These are phyloP conservation scores for Lota lota DNA, from an alignment of 2,113 vertebrate genomes.

Conservation along the genomic window DNA sequence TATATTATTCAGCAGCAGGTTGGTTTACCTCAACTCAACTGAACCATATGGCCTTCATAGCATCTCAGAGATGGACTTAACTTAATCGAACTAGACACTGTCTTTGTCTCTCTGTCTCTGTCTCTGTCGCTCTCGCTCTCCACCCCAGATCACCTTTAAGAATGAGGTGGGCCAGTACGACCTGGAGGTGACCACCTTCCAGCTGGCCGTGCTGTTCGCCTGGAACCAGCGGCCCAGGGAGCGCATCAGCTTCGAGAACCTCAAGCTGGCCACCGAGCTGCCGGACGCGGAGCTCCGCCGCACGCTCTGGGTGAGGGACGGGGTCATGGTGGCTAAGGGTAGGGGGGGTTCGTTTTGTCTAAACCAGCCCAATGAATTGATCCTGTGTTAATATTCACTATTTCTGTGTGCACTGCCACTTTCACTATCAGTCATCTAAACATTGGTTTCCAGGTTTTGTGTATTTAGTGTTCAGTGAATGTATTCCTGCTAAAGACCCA, in stretches of 20 bases:
- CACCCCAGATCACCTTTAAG: slow-evolving; percentile 93
- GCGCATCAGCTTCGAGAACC: slow-evolving; percentile 98
- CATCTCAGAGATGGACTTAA: no score
- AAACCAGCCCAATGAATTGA: neutral
- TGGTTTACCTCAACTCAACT: no score
- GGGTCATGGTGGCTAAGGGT: neutral
- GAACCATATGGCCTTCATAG: no score
- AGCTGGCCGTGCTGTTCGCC: slow-evolving; percentile 94
- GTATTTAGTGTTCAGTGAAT: no score
- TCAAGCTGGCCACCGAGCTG: slow-evolving; percentile 95
- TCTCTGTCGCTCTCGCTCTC: no score
- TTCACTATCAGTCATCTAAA: no score
- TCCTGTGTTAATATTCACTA: neutral
- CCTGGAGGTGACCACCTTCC: slow-evolving; percentile 98
- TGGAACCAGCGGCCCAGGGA: slow-evolving; percentile 99
- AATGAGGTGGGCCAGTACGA: slow-evolving; percentile 98
- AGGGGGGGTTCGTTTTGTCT: neutral
- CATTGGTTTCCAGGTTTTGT: no score
- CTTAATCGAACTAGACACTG: no score
- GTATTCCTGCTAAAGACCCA: no score
- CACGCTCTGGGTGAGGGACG: slow-evolving; percentile 90
- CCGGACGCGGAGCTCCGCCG: slow-evolving; percentile 96
- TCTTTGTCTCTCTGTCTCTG: no score
- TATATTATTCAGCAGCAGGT: no score
- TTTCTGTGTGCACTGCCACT: no score